Evolutionary conservation across 2,888 invertebrate species (phyloP), one percentile per base, ranked within the genome.

Genomic region (Allygus modestus): DNA sequence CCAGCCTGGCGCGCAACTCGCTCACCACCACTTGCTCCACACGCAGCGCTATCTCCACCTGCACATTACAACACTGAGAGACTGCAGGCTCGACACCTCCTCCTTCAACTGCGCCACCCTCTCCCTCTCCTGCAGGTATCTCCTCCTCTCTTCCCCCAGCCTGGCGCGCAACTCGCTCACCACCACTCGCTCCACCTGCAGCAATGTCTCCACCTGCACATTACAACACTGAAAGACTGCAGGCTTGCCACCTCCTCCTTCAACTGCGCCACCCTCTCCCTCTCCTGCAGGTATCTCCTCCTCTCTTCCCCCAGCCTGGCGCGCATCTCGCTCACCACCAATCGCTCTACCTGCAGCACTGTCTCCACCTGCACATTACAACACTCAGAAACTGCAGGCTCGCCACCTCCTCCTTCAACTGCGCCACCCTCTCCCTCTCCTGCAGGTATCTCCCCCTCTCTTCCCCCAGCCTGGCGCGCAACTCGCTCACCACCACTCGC

Each of bases 391-490:
- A 85, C 61, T 85, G 86, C 43, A 86, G 58, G 15, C 83, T 58
- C 41, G 84, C 85, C n/a, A 82, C 71, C 37, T 84, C 75, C n/a
- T 84, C 89, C 83, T 90, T 46, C 71, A 84, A 43, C 15, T 79
- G 73, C 58, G 20, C 46, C 33, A 61, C 81, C 33, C 73, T 73
- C 20, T 71, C 69, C 33, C 85, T 79, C 43, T 75, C 54, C 41
- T 81, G 54, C 4, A 54, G 23, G 33, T 28, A 79, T 28, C 73
- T 26, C 1, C 61, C 43, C 20, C 81, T 65, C 58, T 85, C 81
- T n/a, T 85, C 81, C 0, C 28, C 20, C 54, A 85, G 41, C 43
- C 51, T 61, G 15, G 71, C 77, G 15, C 46, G 75, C 11, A 84
- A 28, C 58, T 86, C 85, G n/a, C 28, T 82, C 5, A 77, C 65